Percentiles rank a stretch among this genome's conserved stretches.
These are phyloP conservation scores for Sapajus apella DNA, from an alignment of 2,113 vertebrate species.

Conservation along the genomic window DNA sequence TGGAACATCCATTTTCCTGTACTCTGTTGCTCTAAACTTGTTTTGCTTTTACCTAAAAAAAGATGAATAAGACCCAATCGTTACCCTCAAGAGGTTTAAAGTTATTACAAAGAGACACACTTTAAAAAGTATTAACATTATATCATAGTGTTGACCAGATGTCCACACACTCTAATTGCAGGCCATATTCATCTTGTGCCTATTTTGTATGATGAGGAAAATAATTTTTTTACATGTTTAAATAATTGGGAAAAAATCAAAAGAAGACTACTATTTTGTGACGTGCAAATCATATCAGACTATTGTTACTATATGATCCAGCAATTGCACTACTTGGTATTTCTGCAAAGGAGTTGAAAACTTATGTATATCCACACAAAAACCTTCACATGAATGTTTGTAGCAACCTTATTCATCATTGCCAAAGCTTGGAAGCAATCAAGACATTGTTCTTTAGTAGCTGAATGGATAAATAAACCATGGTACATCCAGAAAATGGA, in stretches of 20 bases:
- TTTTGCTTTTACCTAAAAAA: too few relatives aligned
- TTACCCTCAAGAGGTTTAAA: not conserved
- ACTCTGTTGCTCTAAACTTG: too few relatives aligned
- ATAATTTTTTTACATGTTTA: not conserved
- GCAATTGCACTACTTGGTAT: not conserved
- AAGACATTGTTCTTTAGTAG: not conserved
- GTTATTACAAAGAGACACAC: rapidly evolving
- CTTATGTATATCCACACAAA: not conserved
- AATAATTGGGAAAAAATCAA: not conserved
- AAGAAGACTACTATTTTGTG: not conserved
- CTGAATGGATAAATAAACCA: not conserved
- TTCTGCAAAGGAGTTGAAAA: not conserved
- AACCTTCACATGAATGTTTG: not conserved
- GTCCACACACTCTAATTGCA: rapidly evolving
- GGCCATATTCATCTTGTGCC: too few relatives aligned
- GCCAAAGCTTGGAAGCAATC: not conserved
- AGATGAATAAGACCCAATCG: not conserved
- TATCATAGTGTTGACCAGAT: rapidly evolving
- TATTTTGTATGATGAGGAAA: not conserved
- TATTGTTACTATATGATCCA: rapidly evolving
- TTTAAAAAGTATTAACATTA: not conserved
- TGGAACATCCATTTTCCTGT: too few relatives aligned
- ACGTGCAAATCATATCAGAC: not conserved
- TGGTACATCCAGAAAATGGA: not conserved
- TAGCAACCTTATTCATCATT: not conserved